Evolutionary conservation across 2,888 invertebrate genomes (phyloP).

Genomic region (Dicyrtomina minuta): DNA sequence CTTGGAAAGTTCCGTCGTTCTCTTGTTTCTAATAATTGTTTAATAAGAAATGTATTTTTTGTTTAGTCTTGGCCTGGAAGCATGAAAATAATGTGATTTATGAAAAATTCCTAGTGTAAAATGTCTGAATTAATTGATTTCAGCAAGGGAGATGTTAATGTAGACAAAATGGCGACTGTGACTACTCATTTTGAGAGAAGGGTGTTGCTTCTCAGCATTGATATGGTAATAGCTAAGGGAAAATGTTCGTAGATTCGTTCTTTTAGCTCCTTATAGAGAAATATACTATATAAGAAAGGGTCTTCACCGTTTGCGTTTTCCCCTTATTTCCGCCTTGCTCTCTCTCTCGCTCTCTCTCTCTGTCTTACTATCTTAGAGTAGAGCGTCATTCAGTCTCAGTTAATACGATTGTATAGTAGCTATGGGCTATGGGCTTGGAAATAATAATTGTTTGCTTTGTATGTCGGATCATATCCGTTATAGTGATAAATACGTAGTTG

Average conservation of each 20-base stretch:
- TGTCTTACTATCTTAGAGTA: conserved; percentile 19
- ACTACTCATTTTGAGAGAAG: neutral
- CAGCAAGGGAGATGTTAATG: conserved; percentile 33
- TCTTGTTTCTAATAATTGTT: neutral
- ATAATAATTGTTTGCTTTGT: conserved; percentile 1
- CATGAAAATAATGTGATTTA: conserved; percentile 6
- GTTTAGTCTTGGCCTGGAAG: neutral
- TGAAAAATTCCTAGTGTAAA: too few species aligned
- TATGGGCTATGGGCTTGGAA: neutral
- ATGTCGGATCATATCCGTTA: neutral
- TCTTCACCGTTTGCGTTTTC: conserved; percentile 31
- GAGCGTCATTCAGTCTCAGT: neutral
- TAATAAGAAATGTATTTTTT: neutral
- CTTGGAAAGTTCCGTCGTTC: neutral
- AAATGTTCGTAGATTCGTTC: conserved; percentile 41
- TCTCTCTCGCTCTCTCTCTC: conserved; percentile 22
- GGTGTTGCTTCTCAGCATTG: conserved; percentile 31
- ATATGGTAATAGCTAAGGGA: conserved; percentile 43
- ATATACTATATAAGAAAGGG: conserved; percentile 9
- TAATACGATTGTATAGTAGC: neutral
- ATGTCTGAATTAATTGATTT: conserved; percentile 23
- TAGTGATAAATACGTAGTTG: conserved; percentile 1
- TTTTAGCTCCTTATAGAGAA: conserved; percentile 38
- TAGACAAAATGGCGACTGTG: conserved; percentile 18
- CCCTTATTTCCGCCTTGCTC: conserved; percentile 9